Evolutionary conservation across 92 coral and sea anemone species (phyloP).

Genomic region (Zoanthus sociatus): DNA sequence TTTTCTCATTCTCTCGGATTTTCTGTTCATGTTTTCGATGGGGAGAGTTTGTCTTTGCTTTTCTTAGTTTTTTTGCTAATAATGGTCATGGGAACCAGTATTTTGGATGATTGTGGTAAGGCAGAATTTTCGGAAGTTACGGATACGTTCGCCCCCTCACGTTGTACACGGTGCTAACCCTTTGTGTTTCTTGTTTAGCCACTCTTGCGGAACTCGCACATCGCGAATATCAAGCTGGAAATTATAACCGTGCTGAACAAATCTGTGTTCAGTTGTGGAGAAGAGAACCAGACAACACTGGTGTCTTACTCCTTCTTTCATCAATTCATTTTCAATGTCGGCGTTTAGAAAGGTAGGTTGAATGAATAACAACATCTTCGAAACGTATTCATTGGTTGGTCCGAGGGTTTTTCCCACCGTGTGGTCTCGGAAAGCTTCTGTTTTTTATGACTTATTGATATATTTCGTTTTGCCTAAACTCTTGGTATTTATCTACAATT

Average conservation of each 20-base stretch:
- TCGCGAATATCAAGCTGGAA: slow-evolving; percentile 99
- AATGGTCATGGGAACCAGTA: slow-evolving; percentile 99
- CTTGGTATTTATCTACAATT: not conserved
- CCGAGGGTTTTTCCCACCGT: slow-evolving; percentile 15
- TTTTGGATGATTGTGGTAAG: slow-evolving; percentile 96
- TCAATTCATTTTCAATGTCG: slow-evolving; percentile 99
- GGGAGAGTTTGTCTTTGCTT: slow-evolving; percentile 77
- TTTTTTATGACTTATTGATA: slow-evolving; percentile 33
- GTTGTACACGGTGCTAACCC: slow-evolving; percentile 35
- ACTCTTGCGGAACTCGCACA: slow-evolving; percentile 99
- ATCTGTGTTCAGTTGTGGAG: slow-evolving; percentile 99
- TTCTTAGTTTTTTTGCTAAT: slow-evolving; percentile 61
- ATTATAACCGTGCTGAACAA: slow-evolving; percentile 98
- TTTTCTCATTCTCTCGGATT: slow-evolving; percentile 81
- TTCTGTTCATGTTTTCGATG: slow-evolving; percentile 74
- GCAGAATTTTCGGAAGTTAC: slow-evolving; percentile 14
- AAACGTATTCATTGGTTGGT: slow-evolving; percentile 10
- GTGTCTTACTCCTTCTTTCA: slow-evolving; percentile 94
- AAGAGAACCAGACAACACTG: slow-evolving; percentile 99
- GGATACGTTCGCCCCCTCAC: slow-evolving; percentile 4
- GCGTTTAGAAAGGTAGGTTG: slow-evolving; percentile 94
- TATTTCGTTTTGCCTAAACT: slow-evolving; percentile 10
- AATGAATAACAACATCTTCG: slow-evolving; percentile 42
- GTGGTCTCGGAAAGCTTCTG: slow-evolving; percentile 13
- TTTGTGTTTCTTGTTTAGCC: slow-evolving; percentile 73